A percentile compares a stretch with the other conserved stretches of the same genome.
phyloP scores from a whole-genome alignment of 2,113 vertebrate genomes.

The Podarcis muralis region DNA sequence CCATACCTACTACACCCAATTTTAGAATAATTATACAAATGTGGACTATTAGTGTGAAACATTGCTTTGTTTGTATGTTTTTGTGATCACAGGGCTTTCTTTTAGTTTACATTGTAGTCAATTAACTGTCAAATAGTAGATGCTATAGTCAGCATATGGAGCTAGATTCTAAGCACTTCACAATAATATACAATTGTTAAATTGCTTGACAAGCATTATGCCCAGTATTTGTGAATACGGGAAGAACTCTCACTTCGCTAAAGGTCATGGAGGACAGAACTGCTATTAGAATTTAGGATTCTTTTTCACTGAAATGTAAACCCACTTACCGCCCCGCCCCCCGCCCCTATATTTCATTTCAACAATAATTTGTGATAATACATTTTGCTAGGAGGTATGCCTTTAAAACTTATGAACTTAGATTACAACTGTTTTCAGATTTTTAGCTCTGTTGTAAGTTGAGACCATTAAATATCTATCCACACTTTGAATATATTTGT shows the following conservation, averaged over 20 bases:
- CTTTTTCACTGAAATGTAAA: constrained; percentile 42
- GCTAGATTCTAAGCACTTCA: constrained; percentile 45
- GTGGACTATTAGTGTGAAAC: background rate
- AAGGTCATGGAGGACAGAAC: constrained; percentile 47
- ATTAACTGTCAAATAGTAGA: constrained; percentile 52
- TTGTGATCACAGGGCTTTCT: background rate
- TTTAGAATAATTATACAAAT: constrained; percentile 8
- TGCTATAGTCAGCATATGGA: constrained; percentile 42
- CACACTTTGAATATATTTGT: background rate
- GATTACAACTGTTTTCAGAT: constrained; percentile 24
- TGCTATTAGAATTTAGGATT: constrained; percentile 54
- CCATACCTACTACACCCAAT: background rate
- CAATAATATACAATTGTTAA: background rate
- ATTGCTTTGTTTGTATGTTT: constrained; percentile 25
- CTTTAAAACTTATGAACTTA: constrained; percentile 28
- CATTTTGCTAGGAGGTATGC: background rate
- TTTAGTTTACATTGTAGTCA: constrained; percentile 44
- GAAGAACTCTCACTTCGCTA: constrained; percentile 9
- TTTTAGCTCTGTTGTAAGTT: background rate
- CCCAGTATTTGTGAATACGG: constrained; percentile 8
- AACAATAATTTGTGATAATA: background rate
- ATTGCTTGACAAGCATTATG: background rate
- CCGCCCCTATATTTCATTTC: background rate
- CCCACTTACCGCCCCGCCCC: constrained; percentile 33
- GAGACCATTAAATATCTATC: constrained; percentile 5